phyloP scores from a whole-genome alignment of 2,888 invertebrate genomes.

The Hypercompe scribonia region DNA sequence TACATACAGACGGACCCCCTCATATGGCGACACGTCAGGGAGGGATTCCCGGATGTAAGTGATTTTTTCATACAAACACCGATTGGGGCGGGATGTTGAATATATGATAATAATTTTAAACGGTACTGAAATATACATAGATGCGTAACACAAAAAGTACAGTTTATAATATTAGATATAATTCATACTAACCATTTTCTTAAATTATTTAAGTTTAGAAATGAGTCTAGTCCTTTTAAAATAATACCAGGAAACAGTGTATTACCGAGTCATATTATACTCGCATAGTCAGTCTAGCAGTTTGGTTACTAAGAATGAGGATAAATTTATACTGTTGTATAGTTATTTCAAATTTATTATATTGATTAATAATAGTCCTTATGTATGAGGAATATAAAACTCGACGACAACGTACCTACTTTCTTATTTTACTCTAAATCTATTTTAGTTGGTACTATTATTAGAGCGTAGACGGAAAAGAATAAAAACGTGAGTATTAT shows the following conservation, averaged over 20 bases:
- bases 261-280: not conserved
- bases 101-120: conserved; percentile 14
- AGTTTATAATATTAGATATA: not conserved
- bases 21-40: conserved; percentile 97
- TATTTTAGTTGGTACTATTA: not conserved
- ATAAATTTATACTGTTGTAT: not conserved
- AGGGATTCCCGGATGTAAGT: conserved; percentile 89
- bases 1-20: conserved; percentile 99
- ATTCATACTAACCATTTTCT: not conserved
- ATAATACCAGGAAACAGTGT: not conserved
- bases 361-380: not conserved
- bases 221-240: not conserved
- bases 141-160: not conserved
- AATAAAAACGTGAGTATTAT: not conserved
- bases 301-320: not conserved
- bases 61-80: conserved; percentile 20
- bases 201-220: not conserved
- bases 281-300: too few relatives aligned
- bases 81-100: conserved; percentile 6
- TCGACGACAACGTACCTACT: not conserved
- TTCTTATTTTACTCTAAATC: not conserved
- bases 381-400: not conserved
- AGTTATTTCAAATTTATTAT: not conserved
- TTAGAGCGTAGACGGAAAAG: not conserved
- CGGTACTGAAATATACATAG: not conserved